These are phyloP conservation scores for Polydrusus cervinus DNA, from an alignment of 2,888 invertebrate genomes.

Conservation along the genomic window DNA sequence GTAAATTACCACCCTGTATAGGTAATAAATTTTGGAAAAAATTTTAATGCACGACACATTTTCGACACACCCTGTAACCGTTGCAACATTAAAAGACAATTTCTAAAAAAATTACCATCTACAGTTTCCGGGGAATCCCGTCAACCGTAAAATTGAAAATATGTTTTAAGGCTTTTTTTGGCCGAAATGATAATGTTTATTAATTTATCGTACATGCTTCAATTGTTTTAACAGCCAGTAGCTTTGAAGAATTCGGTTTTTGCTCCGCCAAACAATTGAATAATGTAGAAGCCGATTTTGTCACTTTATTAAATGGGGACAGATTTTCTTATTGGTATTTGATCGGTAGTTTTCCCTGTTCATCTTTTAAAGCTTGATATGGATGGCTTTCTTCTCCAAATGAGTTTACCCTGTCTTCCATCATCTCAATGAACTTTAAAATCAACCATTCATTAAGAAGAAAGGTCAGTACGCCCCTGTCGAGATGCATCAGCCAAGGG, in stretches of 20 bases:
- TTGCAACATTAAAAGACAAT: not conserved
- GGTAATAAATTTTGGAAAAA: no score
- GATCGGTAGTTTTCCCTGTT: not conserved
- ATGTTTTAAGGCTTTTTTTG: conserved; percentile 19
- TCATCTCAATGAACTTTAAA: no score
- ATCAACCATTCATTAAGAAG: no score
- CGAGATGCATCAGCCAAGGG: conserved; percentile 31
- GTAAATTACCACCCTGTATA: no score
- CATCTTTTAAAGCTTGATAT: no score
- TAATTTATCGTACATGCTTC: conserved; percentile 48
- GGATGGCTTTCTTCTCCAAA: no score
- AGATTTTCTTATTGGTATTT: no score
- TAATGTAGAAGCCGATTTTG: no score
- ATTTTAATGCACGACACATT: not conserved
- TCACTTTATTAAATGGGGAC: not conserved
- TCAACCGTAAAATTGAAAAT: conserved; percentile 42
- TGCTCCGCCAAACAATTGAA: not conserved
- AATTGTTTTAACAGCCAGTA: conserved; percentile 34
- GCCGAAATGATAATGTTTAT: conserved; percentile 27
- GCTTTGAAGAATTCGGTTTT: conserved; percentile 34
- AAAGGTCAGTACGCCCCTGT: conserved; percentile 1
- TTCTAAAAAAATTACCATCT: conserved; percentile 7
- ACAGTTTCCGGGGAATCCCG: conserved; percentile 9
- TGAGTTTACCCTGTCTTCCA: no score
- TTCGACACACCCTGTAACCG: not conserved